These are phyloP conservation scores for Stegana nigrithorax DNA, from an alignment of 2,888 invertebrate species.

Conservation along the genomic window DNA sequence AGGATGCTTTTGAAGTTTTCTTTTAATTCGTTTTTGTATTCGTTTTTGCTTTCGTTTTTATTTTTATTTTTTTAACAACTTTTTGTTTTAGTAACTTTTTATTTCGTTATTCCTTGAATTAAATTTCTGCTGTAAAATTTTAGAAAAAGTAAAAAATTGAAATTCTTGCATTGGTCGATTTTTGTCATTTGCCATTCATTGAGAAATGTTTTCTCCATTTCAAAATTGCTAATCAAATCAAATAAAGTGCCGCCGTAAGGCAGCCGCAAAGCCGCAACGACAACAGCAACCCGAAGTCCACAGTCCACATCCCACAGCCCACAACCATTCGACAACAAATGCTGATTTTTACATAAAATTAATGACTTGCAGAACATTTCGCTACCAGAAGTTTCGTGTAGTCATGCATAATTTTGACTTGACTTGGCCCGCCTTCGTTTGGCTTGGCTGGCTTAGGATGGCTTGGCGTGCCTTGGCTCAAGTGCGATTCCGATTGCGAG, in stretches of 20 bases:
- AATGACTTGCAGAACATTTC: slow-evolving; percentile 42
- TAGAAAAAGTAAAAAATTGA: not conserved
- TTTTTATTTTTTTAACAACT: slow-evolving; percentile 37
- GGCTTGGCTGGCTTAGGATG: too few relatives aligned
- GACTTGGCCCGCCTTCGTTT: too few relatives aligned
- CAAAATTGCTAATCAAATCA: slow-evolving; percentile 2
- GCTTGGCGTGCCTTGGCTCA: too few relatives aligned
- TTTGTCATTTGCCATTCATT: not conserved
- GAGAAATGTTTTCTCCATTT: not conserved
- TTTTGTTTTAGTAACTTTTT: slow-evolving; percentile 21
- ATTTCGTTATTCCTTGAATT: slow-evolving; percentile 24
- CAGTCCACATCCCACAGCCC: too few relatives aligned
- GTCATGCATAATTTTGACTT: slow-evolving; percentile 8
- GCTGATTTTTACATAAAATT: slow-evolving; percentile 48
- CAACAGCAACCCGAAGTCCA: not conserved
- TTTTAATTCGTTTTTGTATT: slow-evolving; percentile 19
- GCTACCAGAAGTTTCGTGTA: not conserved
- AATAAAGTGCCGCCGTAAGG: too few relatives aligned
- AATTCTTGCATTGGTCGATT: not conserved
- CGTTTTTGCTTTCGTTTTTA: slow-evolving; percentile 15
- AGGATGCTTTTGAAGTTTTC: slow-evolving; percentile 10
- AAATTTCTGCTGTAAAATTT: slow-evolving; percentile 7
- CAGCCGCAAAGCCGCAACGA: not conserved
- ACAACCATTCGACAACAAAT: slow-evolving; percentile 46
- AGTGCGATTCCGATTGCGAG: too few relatives aligned